Evolutionary conservation across 2,113 vertebrate genomes (phyloP), one percentile per base, ranked within the genome.

Genomic region (Leuciscus idus): DNA sequence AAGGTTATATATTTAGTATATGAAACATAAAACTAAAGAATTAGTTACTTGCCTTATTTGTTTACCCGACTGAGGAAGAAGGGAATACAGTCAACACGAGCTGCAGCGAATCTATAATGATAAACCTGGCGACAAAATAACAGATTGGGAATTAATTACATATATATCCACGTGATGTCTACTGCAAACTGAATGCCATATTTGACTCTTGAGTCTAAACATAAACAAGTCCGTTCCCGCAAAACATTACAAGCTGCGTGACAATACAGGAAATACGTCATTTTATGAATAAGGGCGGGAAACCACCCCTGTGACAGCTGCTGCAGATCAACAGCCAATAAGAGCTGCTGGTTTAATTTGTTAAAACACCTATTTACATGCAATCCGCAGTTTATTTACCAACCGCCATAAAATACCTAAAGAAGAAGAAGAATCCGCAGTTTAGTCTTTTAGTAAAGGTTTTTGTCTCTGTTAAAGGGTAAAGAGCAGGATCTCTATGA

Each of bases 231-330:
- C 23, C 55, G 66, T 73, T 73, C 81, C 68, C n/a, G 39, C 61
- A 81, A 70, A 62, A 48, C 83, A 79, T 64, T 36, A 85, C 39
- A 26, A 68, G 50, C 5, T 12, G 70, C 57, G 15, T 11, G 13
- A 28, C 85, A 39, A 70, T 0, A 17, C 62, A 77, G 88, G 87
- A 91, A 73, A 2, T 33, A 88, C 94, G 92, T 94, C 91, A 94
- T 73, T 90, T 90, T 88, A 81, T 2, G 74, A 64, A 73, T 36
- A 7, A 85, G 72, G 82, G 90, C 89, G 88, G 90, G 91, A 89
- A 89, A 86, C 39, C 33, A 15, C 8, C 11, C 36, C 7, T 46
- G 28, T 39, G 7, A 26, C 66, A 73, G 81, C 81, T 73, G 48
- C 15, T 33, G 62, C 43, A 10, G 17, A 80, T 61, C 33, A 61